Evolutionary conservation across 2,113 vertebrate genomes (phyloP).

Genomic region (Mormyrus lacerda): DNA sequence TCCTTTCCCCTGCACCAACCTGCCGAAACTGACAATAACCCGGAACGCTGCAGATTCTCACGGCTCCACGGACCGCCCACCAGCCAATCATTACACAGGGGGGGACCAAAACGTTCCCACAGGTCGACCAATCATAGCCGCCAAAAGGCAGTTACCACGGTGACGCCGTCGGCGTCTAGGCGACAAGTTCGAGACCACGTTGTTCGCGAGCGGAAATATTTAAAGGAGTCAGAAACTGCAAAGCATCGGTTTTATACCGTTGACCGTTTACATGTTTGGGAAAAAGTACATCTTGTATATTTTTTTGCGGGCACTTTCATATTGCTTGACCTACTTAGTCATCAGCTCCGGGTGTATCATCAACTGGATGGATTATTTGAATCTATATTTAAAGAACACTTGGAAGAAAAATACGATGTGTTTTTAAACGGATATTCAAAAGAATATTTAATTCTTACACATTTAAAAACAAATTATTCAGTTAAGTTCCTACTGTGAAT

Average conservation of each 20-base stretch:
- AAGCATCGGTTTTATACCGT: not conserved
- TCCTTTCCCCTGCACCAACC: slow-evolving; percentile 56
- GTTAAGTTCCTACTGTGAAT: not conserved
- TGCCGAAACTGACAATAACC: slow-evolving; percentile 71
- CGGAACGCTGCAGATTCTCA: slow-evolving; percentile 66
- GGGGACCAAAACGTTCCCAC: slow-evolving; percentile 62
- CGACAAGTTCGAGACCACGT: slow-evolving; percentile 55
- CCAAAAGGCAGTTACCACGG: slow-evolving; percentile 66
- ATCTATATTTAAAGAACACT: not conserved
- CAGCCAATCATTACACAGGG: slow-evolving; percentile 59
- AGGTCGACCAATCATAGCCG: slow-evolving; percentile 62
- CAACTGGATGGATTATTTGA: not conserved
- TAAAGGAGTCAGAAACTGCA: slow-evolving; percentile 5
- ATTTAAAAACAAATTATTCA: not conserved
- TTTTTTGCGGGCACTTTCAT: not conserved
- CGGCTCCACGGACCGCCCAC: slow-evolving; percentile 57
- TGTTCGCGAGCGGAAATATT: slow-evolving; percentile 52
- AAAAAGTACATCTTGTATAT: not conserved
- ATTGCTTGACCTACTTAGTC: not conserved
- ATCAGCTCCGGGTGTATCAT: not conserved
- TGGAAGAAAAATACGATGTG: not conserved
- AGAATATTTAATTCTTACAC: not conserved
- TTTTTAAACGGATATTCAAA: not conserved
- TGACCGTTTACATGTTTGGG: not conserved
- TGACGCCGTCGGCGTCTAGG: slow-evolving; percentile 63